A percentile compares a stretch with the other conserved stretches of the same genome.
These are phyloP conservation scores for Poecilus cupreus DNA, from an alignment of 2,888 invertebrate genomes.

Conservation along the genomic window DNA sequence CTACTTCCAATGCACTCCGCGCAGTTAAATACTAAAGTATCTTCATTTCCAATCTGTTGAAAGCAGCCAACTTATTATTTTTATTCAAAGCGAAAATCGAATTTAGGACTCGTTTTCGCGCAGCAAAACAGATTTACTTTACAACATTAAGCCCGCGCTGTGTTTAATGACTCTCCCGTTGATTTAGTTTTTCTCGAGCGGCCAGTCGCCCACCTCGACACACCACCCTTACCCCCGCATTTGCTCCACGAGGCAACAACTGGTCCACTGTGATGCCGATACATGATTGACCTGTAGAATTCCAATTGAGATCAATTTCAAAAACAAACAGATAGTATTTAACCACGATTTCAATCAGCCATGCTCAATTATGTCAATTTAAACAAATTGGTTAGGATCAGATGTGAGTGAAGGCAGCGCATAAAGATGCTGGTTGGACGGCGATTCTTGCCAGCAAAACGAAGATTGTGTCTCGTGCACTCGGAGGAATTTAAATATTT, in stretches of 20 bases:
- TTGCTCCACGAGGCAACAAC: neutral
- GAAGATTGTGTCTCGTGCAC: constrained; percentile 2
- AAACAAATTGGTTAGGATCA: constrained; percentile 66
- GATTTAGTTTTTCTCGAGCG: constrained; percentile 51
- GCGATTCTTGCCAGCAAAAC: constrained; percentile 7
- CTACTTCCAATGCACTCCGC: neutral
- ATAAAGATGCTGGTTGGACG: constrained; percentile 30
- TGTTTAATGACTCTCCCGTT: constrained; percentile 41
- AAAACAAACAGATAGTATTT: constrained; percentile 67
- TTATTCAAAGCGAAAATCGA: constrained; percentile 39
- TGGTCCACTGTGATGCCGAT: constrained; percentile 50
- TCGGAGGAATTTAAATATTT: constrained; percentile 33
- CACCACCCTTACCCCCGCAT: neutral
- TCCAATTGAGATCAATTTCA: constrained; percentile 66
- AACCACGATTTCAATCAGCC: constrained; percentile 67
- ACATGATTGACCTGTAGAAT: constrained; percentile 58
- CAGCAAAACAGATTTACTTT: constrained; percentile 40
- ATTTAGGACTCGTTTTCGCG: constrained; percentile 37
- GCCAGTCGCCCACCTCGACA: neutral
- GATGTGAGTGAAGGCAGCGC: constrained; percentile 25
- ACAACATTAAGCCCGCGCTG: constrained; percentile 23
- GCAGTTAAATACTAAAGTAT: neutral
- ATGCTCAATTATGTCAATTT: constrained; percentile 68
- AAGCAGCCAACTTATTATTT: constrained; percentile 27
- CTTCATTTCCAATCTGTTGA: neutral